Evolutionary conservation across 1,140 invertebrate genomes (phyloP).

Genomic region (Papilio glaucus): DNA sequence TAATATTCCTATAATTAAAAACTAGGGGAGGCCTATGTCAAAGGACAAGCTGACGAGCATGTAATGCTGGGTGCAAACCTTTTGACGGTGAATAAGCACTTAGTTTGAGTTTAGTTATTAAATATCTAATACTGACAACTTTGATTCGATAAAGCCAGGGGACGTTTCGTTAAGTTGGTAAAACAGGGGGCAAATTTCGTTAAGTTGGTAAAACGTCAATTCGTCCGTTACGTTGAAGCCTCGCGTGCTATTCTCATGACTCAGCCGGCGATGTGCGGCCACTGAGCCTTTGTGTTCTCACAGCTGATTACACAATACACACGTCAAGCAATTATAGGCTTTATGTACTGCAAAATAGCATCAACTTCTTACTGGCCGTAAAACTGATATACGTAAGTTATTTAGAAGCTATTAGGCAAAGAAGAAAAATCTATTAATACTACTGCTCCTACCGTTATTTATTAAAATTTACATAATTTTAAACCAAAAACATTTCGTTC

Average conservation of each 20-base stretch:
- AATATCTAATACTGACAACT: too few species aligned
- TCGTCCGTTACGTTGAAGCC: background rate
- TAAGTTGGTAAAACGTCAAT: background rate
- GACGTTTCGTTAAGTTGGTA: too few species aligned
- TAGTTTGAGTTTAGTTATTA: too few species aligned
- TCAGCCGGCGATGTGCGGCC: background rate
- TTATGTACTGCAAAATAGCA: background rate
- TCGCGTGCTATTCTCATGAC: slow-evolving; percentile 6
- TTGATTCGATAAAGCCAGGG: too few species aligned
- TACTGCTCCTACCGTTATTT: background rate
- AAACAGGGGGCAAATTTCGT: too few species aligned
- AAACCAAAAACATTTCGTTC: too few species aligned
- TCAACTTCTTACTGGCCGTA: background rate
- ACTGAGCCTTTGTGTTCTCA: background rate
- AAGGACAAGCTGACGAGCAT: too few species aligned
- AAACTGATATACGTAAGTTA: background rate
- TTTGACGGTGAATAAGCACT: too few species aligned
- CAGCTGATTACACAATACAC: slow-evolving; percentile 14
- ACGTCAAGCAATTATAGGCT: background rate
- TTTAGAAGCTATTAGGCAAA: background rate
- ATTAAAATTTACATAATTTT: too few species aligned
- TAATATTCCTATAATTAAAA: too few species aligned
- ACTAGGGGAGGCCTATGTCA: too few species aligned
- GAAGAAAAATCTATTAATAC: background rate
- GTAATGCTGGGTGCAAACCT: too few species aligned